Conservation (phyloP, 2,888 invertebrate genomes). For the Spicauda simplicius region DNA sequence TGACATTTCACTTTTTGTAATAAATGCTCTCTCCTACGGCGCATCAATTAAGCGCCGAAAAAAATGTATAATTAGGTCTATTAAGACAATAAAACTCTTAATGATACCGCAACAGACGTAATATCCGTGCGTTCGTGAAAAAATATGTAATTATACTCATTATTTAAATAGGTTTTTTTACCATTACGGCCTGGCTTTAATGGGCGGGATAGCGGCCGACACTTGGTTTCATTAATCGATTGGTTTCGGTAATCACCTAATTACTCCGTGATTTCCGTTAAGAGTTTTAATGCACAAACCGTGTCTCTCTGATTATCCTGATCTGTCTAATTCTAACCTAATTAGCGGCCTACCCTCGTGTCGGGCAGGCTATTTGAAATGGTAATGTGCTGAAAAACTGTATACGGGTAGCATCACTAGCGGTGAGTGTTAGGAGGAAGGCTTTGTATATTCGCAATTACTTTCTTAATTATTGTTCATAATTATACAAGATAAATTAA, state of each 20-base stretch:
- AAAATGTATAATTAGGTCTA: slow-evolving; percentile 84
- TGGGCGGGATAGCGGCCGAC: slow-evolving; percentile 75
- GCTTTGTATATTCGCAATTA: background rate
- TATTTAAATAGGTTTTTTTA: slow-evolving; percentile 81
- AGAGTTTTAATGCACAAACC: slow-evolving; percentile 82
- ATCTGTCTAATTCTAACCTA: slow-evolving; percentile 67
- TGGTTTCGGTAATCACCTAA: slow-evolving; percentile 84
- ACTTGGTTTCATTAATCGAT: slow-evolving; percentile 83
- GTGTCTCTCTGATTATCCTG: slow-evolving; percentile 78
- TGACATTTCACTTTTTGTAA: slow-evolving; percentile 84
- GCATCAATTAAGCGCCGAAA: slow-evolving; percentile 83
- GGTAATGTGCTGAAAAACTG: slow-evolving; percentile 53
- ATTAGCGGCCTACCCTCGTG: slow-evolving; percentile 58
- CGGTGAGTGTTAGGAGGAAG: background rate
- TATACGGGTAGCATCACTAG: slow-evolving; percentile 33
- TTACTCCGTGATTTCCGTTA: slow-evolving; percentile 77
- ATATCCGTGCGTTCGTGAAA: slow-evolving; percentile 82
- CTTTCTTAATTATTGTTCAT: background rate
- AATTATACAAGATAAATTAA: too few species aligned
- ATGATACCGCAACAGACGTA: slow-evolving; percentile 83
- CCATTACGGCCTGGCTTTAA: slow-evolving; percentile 77
- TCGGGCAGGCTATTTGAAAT: slow-evolving; percentile 51
- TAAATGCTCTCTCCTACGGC: slow-evolving; percentile 80
- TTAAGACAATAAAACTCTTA: slow-evolving; percentile 85
- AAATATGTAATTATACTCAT: slow-evolving; percentile 84